Percentiles rank a stretch among this genome's conserved stretches.
Conservation (phyloP, 2,113 vertebrate species). For the Nipponia nippon region DNA sequence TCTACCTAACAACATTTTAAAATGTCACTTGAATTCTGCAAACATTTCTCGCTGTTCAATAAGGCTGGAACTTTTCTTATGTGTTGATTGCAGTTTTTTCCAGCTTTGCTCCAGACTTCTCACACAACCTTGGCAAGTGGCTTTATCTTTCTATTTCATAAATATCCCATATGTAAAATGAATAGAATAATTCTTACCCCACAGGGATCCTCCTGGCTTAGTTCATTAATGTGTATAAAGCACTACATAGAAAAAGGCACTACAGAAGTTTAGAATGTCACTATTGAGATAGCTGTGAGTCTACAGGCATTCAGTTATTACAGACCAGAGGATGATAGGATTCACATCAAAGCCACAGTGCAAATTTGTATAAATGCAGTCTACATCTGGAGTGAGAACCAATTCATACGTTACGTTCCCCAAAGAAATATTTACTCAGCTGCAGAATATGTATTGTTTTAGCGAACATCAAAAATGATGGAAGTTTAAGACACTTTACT, state of each 20-base stretch:
- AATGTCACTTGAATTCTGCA: not conserved
- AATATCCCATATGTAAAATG: not conserved
- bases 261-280: not conserved
- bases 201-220: not conserved
- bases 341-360: conserved; percentile 30
- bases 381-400: conserved; percentile 21
- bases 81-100: not conserved
- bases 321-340: not conserved
- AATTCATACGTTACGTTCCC: not conserved
- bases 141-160: not conserved
- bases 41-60: not conserved
- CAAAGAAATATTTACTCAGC: conserved; percentile 45
- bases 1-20: not conserved
- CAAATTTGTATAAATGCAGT: conserved; percentile 6
- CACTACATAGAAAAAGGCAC: not conserved
- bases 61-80: not conserved
- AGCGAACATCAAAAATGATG: conserved; percentile 6
- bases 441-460: conserved; percentile 19
- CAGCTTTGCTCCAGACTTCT: not conserved
- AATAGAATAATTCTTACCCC: not conserved
- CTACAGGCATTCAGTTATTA: not conserved
- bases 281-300: not conserved
- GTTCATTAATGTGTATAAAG: not conserved
- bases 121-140: not conserved
- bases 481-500: not conserved